Evolutionary conservation across 2,113 vertebrate species (phyloP).

Genomic region (Festucalex cinctus): DNA sequence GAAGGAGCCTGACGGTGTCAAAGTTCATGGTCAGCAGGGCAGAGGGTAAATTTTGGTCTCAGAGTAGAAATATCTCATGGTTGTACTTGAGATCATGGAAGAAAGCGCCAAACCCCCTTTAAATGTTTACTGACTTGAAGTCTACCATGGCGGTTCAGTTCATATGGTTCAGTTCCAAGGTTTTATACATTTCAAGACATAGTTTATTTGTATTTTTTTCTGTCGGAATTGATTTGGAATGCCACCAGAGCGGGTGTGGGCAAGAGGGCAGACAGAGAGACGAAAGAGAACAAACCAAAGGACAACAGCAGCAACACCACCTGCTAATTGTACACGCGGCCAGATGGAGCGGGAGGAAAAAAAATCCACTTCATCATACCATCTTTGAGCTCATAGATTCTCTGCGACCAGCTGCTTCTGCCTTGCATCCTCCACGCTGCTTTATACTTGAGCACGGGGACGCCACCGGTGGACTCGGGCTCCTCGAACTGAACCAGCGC

Average conservation of each 20-base stretch:
- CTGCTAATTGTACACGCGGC: background rate
- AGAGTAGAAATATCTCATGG: too few relatives aligned
- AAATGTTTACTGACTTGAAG: background rate
- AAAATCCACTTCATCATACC: conserved; percentile 67
- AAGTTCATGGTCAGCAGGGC: conserved; percentile 15
- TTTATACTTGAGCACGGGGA: conserved; percentile 88
- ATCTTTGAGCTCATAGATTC: conserved; percentile 79
- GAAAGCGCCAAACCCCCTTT: background rate
- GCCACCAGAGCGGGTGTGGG: background rate
- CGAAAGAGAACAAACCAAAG: background rate
- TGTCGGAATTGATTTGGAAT: background rate
- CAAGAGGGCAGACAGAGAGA: background rate
- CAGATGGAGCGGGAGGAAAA: background rate
- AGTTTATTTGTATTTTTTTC: background rate
- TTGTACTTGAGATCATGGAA: too few relatives aligned
- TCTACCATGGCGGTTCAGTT: background rate
- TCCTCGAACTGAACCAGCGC: conserved; percentile 87
- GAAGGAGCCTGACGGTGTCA: conserved; percentile 37
- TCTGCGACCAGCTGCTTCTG: conserved; percentile 76
- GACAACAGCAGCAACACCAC: background rate
- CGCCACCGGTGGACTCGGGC: conserved; percentile 89
- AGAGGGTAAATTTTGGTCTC: conserved; percentile 9
- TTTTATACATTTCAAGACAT: background rate
- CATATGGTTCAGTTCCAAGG: background rate
- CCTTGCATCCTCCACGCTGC: conserved; percentile 80